Conservation (phyloP, 2,113 vertebrate species). For the Equus przewalskii region DNA sequence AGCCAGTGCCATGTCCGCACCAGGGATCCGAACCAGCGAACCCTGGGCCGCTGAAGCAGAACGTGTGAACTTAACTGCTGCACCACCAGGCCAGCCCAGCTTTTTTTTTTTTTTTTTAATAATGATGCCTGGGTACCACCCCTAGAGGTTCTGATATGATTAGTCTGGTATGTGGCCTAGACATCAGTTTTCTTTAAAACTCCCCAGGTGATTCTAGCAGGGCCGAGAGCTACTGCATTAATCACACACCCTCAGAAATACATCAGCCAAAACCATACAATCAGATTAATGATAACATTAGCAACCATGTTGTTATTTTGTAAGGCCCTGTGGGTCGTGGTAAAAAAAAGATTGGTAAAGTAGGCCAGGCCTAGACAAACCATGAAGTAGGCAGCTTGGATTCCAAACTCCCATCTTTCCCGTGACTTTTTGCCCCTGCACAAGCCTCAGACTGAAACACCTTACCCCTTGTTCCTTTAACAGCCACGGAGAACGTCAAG, state of each 20-base stretch:
- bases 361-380: background rate
- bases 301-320: background rate
- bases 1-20: too few species aligned
- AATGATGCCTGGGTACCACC: background rate
- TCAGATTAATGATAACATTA: slow-evolving; percentile 6
- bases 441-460: background rate
- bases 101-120: background rate
- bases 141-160: background rate
- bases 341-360: background rate
- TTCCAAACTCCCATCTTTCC: background rate
- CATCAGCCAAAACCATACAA: slow-evolving; percentile 37
- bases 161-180: background rate
- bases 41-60: too few species aligned
- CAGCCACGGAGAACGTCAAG: background rate
- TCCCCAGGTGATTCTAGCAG: background rate
- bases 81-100: too few species aligned
- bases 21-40: too few species aligned
- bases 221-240: background rate
- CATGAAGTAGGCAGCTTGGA: background rate
- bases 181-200: background rate
- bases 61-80: too few species aligned
- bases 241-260: slow-evolving; percentile 24
- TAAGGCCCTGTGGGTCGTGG: background rate
- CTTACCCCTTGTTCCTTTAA: background rate
- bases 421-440: background rate